Evolutionary conservation across 2,888 invertebrate species (phyloP), one percentile per base, ranked within the genome.

Genomic region (Arenicola marina): DNA sequence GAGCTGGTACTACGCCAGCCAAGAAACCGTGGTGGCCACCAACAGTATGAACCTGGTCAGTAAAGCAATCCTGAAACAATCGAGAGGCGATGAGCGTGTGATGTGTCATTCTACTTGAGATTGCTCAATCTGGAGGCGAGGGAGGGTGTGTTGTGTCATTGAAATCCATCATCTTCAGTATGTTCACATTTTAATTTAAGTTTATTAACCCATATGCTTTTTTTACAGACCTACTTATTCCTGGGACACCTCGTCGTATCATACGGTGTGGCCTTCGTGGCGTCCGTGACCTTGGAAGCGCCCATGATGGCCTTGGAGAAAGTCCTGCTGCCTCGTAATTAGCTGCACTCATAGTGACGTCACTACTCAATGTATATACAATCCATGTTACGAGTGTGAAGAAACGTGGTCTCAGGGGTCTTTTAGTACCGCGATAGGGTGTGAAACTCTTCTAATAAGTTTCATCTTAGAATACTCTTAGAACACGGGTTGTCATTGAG

Each of bases 251-350:
- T 70, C 48, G 60, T 63, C 11, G 28, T 67, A 29, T 61, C 65
- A 15, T 70, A 70, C 51, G 59, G 44, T 15, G 38, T 57, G 0
- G 65, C 69, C 4, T 67, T 70, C 26, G 38, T 70, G 24, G n/a
- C 60, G n/a, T 60, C 67, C 4, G 28, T 70, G 28, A 33, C 59
- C 7, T 43, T 67, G 21, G 70, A 70, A 53, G 59, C 70, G 7
- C 70, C 70, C 2, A 21, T 70, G 48, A 65, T 70, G 32, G 29
- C 53, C 53, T 15, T 53, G 53, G 53, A 53, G 24, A 53, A 53
- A 24, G 11, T 53, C 11, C 11, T 53, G 15, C 24, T 53, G 7
- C 29, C 29, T 7, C 53, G 32, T 11, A 53, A 53, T 11, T 38
- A 18, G 18, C 11, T 38, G 38, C 18, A 15, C 18, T 15, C 11